These are phyloP conservation scores for Cerastis leucographa DNA, from an alignment of 2,888 invertebrate genomes.

Conservation along the genomic window DNA sequence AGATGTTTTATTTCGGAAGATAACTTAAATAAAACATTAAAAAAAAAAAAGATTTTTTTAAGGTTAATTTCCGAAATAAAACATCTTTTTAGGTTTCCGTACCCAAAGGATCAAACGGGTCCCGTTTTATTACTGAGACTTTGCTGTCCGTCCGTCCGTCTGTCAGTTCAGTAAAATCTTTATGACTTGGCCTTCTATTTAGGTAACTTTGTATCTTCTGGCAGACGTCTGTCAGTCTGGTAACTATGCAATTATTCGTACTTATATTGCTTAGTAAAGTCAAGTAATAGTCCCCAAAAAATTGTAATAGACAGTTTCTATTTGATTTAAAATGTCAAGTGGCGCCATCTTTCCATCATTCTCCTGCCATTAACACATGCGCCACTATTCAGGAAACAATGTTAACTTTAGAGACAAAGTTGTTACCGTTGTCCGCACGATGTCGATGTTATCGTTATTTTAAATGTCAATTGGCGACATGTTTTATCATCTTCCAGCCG, in stretches of 20 bases:
- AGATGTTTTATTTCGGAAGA: too few species aligned
- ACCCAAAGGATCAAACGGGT: too few species aligned
- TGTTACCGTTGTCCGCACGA: neutral
- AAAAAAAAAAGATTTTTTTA: too few species aligned
- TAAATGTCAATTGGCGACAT: constrained; percentile 13
- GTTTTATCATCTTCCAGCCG: neutral
- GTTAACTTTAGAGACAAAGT: neutral
- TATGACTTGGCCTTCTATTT: neutral
- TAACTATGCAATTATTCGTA: neutral
- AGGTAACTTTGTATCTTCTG: neutral
- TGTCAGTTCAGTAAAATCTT: too few species aligned
- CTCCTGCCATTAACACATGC: neutral
- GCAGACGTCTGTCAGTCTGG: neutral
- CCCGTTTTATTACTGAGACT: too few species aligned
- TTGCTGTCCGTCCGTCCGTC: too few species aligned
- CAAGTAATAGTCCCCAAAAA: neutral
- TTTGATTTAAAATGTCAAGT: neutral
- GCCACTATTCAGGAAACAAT: constrained; percentile 21
- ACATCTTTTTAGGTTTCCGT: too few species aligned
- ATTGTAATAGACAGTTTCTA: neutral
- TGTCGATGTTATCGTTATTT: neutral
- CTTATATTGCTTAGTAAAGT: neutral
- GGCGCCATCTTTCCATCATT: constrained; percentile 10
- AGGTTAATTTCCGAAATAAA: neutral
- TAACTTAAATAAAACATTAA: too few species aligned